A percentile compares a stretch with the other conserved stretches of the same genome.
Conservation (phyloP, 2,888 invertebrate genomes). For the Mythimna vitellina region DNA sequence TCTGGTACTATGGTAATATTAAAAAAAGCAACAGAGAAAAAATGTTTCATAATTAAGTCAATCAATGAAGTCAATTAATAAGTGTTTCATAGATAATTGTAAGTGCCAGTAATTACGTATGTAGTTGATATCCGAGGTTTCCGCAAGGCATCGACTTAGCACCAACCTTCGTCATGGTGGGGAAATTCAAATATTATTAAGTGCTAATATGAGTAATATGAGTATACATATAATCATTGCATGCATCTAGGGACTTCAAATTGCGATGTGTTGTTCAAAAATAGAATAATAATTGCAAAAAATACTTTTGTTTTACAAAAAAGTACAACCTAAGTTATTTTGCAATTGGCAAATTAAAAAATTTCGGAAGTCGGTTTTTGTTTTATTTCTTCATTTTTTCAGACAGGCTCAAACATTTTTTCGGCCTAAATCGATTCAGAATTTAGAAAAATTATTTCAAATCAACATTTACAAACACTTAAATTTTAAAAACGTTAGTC, state of each 20-base stretch:
- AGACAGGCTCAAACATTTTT: too few species aligned
- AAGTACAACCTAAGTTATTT: too few species aligned
- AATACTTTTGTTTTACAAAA: background rate
- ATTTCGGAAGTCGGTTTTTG: too few species aligned
- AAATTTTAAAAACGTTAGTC: too few species aligned
- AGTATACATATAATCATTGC: background rate
- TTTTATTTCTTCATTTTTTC: too few species aligned
- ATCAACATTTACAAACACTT: too few species aligned
- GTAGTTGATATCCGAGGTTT: constrained; percentile 37
- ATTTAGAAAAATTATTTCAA: too few species aligned
- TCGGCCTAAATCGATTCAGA: too few species aligned
- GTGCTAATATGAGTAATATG: background rate
- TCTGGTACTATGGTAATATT: too few species aligned
- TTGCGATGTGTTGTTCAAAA: background rate
- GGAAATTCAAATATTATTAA: constrained; percentile 23
- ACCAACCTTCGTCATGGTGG: constrained; percentile 3
- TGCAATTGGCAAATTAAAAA: too few species aligned
- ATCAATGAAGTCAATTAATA: constrained; percentile 29
- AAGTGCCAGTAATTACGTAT: constrained; percentile 35
- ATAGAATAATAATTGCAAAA: too few species aligned
- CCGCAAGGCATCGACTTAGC: constrained; percentile 27
- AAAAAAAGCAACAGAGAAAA: too few species aligned
- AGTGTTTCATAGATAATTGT: constrained; percentile 37
- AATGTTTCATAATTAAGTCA: background rate
- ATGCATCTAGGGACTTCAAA: background rate